These are phyloP conservation scores for Cirrhinus molitorella DNA, from an alignment of 2,797 vertebrate genomes.

Conservation along the genomic window DNA sequence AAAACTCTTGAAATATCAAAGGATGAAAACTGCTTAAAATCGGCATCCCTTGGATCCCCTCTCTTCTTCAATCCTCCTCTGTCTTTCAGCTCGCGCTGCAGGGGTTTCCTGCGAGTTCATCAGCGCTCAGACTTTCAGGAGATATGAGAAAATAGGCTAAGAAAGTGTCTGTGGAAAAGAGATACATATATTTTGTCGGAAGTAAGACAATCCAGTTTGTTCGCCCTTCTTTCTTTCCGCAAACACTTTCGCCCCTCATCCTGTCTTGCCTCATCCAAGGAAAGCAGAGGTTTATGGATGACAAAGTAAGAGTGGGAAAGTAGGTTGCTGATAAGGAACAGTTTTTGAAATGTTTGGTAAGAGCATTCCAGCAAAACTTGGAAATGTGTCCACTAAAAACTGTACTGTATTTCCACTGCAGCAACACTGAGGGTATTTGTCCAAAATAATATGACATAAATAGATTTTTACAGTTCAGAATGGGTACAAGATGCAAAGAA, in stretches of 20 bases:
- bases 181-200: conserved; percentile 37
- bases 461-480: background rate
- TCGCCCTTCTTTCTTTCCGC: background rate
- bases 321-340: conserved; percentile 33
- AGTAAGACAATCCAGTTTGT: conserved; percentile 42
- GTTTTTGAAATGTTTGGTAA: background rate
- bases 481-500: background rate
- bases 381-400: background rate
- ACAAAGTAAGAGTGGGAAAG: conserved; percentile 24
- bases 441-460: background rate
- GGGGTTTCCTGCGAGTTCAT: conserved; percentile 14
- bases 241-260: conserved; percentile 9
- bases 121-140: conserved; percentile 6
- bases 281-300: conserved; percentile 15
- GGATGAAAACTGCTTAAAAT: conserved; percentile 27
- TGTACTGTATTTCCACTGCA: no score
- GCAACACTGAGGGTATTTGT: background rate
- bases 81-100: conserved; percentile 4
- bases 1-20: conserved; percentile 34
- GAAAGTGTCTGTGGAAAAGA: conserved; percentile 38
- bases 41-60: background rate
- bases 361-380: background rate
- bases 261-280: conserved; percentile 17
- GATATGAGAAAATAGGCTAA: conserved; percentile 42
- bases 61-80: conserved; percentile 6